Base-by-base conservation (phyloP, 2,113 vertebrate species). In the Seriola dumerili region DNA sequence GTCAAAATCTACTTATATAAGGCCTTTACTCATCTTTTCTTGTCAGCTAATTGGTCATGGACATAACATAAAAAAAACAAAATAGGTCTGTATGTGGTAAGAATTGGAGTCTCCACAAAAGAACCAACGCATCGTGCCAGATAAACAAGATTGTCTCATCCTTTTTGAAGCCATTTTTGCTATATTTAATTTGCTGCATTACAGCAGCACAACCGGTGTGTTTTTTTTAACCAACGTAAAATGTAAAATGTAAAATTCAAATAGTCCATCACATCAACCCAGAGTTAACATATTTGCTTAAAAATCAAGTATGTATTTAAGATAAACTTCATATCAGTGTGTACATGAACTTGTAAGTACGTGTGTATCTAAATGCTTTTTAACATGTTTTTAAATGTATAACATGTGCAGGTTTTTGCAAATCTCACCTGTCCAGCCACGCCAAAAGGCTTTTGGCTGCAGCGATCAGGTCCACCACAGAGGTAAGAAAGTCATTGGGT, bases 391-490 rank as follows among this genome's bases (percentile, higher is more conserved):
- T 59, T 63, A 17, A 57, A 68, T 63, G 34, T 40, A 34, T 68
- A 9, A 29, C 38, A 32, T 50, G 10, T 71, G 58, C 38, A 80
- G 23, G 81, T 66, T 80, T 83, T 90, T 86, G 86, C 78, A 83
- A 88, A 76, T 81, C 95, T 95, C 85, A 99, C 98, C 97, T 96
- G 94, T 99, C 98, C 44, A 99, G 91, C 98, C 98, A 99, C 0
- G 98, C 97, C 72, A 99, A 92, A 64, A 99, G 94, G 86, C 97
- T 96, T 92, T 99, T 99, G 64, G 98, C 98, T 40, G 98, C 96
- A 23, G 97, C 98, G 1, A 99, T 99, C 78, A 99, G 97, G 79
- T 99, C 98, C 63, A 99, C 98, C 8, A 99, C 98, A 0, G 98
- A 99, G 17, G 98, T 99, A 29, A 99, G 96, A 70, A 99, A 97